These are phyloP conservation scores for Eristalis arbustorum DNA, from an alignment of 2,888 invertebrate species.

Conservation along the genomic window DNA sequence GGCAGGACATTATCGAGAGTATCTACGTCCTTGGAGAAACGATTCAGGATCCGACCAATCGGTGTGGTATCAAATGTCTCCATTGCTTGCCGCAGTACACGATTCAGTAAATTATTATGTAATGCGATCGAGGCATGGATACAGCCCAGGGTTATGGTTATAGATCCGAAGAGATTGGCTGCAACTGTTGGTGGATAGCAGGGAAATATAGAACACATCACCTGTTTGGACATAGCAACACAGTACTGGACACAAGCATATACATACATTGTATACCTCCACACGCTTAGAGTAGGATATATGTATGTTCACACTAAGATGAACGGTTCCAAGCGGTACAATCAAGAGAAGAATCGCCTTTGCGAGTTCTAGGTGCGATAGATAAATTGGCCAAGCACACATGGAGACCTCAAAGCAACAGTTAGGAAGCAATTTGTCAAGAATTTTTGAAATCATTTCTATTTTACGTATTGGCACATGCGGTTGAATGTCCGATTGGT, in stretches of 20 bases:
- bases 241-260: background rate
- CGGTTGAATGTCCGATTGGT: too few species aligned
- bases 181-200: constrained; percentile 5
- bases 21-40: constrained; percentile 84
- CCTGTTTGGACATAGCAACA: constrained; percentile 3
- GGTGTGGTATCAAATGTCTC: constrained; percentile 90
- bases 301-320: background rate
- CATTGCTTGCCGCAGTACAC: constrained; percentile 85
- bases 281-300: background rate
- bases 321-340: background rate
- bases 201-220: background rate
- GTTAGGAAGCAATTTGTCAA: too few species aligned
- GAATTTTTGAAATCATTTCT: too few species aligned
- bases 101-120: constrained; percentile 83
- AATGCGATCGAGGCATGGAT: constrained; percentile 83
- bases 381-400: too few species aligned
- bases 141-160: constrained; percentile 79
- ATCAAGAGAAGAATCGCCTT: too few species aligned
- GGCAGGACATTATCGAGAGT: constrained; percentile 82
- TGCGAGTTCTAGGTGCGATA: too few species aligned
- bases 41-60: constrained; percentile 86
- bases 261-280: background rate
- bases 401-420: too few species aligned
- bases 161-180: constrained; percentile 64
- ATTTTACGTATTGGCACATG: too few species aligned